A percentile compares a stretch with the other conserved stretches of the same genome.
Conservation (phyloP, 2,113 vertebrate genomes). For the Pseudorasbora parva region DNA sequence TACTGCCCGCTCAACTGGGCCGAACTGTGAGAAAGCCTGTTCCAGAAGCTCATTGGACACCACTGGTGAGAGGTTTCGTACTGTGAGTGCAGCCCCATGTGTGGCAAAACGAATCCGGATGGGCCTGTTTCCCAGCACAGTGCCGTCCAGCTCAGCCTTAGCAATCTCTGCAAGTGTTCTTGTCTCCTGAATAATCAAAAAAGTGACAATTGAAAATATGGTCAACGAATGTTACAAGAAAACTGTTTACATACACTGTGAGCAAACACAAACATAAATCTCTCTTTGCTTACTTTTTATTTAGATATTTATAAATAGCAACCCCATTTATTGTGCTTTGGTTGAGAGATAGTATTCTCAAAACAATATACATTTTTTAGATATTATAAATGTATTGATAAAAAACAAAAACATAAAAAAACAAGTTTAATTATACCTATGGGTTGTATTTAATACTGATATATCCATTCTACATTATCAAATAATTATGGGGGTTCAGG, state of each 20-base stretch:
- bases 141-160: constrained; percentile 94
- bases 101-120: constrained; percentile 93
- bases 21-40: constrained; percentile 94
- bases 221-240: neutral
- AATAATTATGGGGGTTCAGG: too few relatives aligned
- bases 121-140: constrained; percentile 87
- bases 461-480: too few relatives aligned
- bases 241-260: neutral
- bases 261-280: too few relatives aligned
- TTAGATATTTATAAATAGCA: too few relatives aligned
- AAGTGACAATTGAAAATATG: neutral
- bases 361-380: too few relatives aligned
- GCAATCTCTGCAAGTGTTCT: constrained; percentile 95
- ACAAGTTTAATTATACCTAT: too few relatives aligned
- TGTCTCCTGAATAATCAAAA: constrained; percentile 82
- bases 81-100: constrained; percentile 88
- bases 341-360: too few relatives aligned
- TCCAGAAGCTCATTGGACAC: constrained; percentile 97
- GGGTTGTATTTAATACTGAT: too few relatives aligned
- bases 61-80: constrained; percentile 91
- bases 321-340: too few relatives aligned
- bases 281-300: too few relatives aligned
- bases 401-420: too few relatives aligned
- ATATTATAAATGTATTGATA: too few relatives aligned
- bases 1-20: constrained; percentile 91